Conservation (phyloP, 1,140 invertebrate genomes). For the Calycopis cecrops region DNA sequence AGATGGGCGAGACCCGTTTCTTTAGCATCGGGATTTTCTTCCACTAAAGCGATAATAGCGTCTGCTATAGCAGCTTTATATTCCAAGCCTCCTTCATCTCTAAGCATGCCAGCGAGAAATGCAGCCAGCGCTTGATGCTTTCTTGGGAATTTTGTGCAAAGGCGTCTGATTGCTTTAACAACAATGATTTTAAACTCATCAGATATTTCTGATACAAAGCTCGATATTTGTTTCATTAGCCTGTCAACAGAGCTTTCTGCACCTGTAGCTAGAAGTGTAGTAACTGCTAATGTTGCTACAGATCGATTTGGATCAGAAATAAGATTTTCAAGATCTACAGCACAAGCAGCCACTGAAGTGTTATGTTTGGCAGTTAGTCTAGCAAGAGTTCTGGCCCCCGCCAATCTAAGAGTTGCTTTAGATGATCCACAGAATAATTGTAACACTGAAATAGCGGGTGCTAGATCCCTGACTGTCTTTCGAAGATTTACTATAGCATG, state of each 20-base stretch:
- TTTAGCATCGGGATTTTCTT: conserved; percentile 94
- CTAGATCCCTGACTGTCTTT: conserved; percentile 89
- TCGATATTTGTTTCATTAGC: conserved; percentile 99
- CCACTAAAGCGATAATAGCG: conserved; percentile 98
- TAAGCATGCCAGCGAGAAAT: conserved; percentile 96
- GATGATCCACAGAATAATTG: conserved; percentile 97
- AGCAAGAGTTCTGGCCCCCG: conserved; percentile 97
- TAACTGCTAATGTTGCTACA: conserved; percentile 98
- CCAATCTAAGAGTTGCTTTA: conserved; percentile 95
- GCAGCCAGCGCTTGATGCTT: conserved; percentile 98
- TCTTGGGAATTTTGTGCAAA: conserved; percentile 97
- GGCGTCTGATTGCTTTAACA: conserved; percentile 90
- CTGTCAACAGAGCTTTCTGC: conserved; percentile 98
- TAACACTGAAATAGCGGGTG: conserved; percentile 95
- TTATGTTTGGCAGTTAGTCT: conserved; percentile 93
- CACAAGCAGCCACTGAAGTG: conserved; percentile 96
- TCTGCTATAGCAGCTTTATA: conserved; percentile 99
- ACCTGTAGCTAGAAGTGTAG: conserved; percentile 97
- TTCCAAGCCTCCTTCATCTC: conserved; percentile 98
- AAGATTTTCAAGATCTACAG: conserved; percentile 97
- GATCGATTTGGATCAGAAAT: conserved; percentile 98
- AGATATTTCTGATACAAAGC: conserved; percentile 98
- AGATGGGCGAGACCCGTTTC: conserved; percentile 97
- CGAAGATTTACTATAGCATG: conserved; percentile 93
- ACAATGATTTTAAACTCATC: conserved; percentile 99